phyloP scores from a whole-genome alignment of 2,797 vertebrate species.

The Prunella strophiata region DNA sequence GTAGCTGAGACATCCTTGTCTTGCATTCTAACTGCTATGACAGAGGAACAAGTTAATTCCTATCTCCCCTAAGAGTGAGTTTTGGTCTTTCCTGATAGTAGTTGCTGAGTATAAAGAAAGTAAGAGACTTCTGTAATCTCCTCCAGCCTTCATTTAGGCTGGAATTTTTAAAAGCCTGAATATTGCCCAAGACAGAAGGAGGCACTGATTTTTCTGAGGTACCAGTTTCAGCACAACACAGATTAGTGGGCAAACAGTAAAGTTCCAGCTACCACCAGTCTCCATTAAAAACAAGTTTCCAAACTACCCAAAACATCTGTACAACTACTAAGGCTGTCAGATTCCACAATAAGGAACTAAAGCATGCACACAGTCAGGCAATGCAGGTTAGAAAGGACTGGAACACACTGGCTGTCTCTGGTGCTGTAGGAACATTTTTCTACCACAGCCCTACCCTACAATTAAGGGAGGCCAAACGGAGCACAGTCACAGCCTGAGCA shows the following conservation, averaged over 20 bases:
- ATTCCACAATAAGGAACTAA: background rate
- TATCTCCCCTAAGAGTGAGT: background rate
- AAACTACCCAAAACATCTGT: background rate
- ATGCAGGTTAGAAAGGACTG: background rate
- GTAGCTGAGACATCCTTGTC: background rate
- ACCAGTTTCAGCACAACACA: background rate
- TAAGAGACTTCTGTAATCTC: background rate
- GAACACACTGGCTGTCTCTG: fast-evolving
- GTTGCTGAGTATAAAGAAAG: too few species aligned
- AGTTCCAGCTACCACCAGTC: background rate
- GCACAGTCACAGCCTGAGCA: background rate
- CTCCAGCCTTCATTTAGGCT: background rate
- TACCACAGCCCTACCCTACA: background rate
- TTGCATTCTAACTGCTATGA: background rate
- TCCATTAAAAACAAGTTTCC: background rate
- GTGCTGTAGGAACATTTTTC: background rate
- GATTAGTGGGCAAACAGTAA: background rate
- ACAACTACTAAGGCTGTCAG: background rate
- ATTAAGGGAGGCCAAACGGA: background rate
- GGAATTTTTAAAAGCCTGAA: background rate
- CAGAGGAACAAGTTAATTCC: background rate
- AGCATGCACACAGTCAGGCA: background rate
- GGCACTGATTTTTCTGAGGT: background rate
- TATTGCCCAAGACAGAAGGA: background rate
- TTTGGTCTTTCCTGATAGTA: background rate